Base-by-base conservation (phyloP, 1,140 invertebrate genomes). In the Chironomus tepperi region DNA sequence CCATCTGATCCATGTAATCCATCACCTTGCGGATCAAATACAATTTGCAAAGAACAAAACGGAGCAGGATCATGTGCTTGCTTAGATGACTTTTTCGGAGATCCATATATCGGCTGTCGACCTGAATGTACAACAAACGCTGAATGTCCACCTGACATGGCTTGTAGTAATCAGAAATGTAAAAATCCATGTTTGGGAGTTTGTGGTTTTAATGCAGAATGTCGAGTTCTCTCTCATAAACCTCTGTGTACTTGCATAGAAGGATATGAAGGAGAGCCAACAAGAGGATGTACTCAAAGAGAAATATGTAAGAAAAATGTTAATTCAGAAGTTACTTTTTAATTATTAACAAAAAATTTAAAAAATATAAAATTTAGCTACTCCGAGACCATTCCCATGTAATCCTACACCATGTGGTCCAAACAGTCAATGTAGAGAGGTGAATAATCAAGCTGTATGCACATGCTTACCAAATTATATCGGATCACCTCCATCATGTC, bases 11-110 rank as follows among this genome's bases (percentile, higher is more conserved):
- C 89, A 7, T 93, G 91, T 79, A 84, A 85, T 73, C 91, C 91
- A n/a, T 90, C 90, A 76, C 91, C 91, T 0, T 93, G 91, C 78
- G 91, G 91, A 75, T 89, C 90, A 6, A 91, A 93, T 78, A 90
- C 91, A 6, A 88, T 91, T 78, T 93, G 92, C 77, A 87, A 90
- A 43, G 90, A 91, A 78, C 87, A 88, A 77, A 90, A 90, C 76
- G 87, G 88, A 43, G 90, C 89, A 73, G 91, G 90, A 10, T 90
- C 91, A n/a, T 93, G 91, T 78, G 86, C 87, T 43, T 93, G 91
- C 79, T 82, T 88, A 67, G 84, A 87, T 7, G 90, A 92, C 74
- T 92, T 89, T 77, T 87, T 91, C 76, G 91, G 91, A 76, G 90
- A 93, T 82, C 90, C 91, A 7, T 93, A 94, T 77, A 88, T 85